A percentile compares a stretch with the other conserved stretches of the same genome.
Evolutionary conservation across 2,797 vertebrate genomes (phyloP).

Genomic region (Spheniscus humboldti): DNA sequence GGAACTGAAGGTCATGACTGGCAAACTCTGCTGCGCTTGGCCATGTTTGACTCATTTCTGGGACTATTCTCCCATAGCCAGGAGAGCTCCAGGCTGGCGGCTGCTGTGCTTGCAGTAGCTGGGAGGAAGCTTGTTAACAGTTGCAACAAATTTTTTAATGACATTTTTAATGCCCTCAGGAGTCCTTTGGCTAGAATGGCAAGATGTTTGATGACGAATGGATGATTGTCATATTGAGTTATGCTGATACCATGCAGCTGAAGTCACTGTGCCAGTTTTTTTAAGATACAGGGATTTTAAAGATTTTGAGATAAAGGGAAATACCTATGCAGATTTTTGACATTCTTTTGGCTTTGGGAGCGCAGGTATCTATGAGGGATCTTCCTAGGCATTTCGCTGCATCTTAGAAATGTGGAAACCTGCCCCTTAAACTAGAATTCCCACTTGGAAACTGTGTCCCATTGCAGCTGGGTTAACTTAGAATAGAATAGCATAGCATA

Average conservation of each 20-base stretch:
- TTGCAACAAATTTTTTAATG: background rate
- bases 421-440: background rate
- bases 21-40: background rate
- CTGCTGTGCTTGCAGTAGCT: background rate
- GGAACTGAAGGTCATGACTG: background rate
- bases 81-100: background rate
- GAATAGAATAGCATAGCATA: background rate
- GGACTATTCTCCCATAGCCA: background rate
- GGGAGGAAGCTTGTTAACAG: background rate
- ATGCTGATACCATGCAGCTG: background rate
- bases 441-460: background rate
- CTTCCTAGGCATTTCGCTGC: background rate
- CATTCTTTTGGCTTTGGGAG: background rate
- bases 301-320: background rate
- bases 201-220: accelerated
- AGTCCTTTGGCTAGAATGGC: background rate
- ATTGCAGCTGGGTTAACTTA: background rate
- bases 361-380: background rate
- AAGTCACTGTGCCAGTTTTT: background rate
- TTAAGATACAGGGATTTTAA: background rate
- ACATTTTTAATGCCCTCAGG: background rate
- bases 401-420: background rate
- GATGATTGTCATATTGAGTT: background rate
- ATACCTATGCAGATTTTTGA: background rate
- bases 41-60: background rate